A percentile compares a stretch with the other conserved stretches of the same genome.
Evolutionary conservation across 1,140 invertebrate genomes (phyloP).

Genomic region (Cryptotermes secundus): DNA sequence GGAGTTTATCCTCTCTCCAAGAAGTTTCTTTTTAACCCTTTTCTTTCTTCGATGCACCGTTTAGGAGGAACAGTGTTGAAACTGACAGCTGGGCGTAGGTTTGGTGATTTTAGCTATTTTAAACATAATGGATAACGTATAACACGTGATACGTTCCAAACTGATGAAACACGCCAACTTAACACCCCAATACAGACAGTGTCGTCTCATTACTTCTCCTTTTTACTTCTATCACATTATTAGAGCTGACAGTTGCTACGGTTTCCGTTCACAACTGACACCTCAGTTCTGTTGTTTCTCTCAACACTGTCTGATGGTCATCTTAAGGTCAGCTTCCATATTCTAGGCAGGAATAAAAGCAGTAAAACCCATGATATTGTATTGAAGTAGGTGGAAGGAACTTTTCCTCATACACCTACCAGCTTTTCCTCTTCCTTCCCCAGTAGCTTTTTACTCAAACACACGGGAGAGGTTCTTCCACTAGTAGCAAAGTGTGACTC

Average conservation of each 20-base stretch:
- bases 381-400: neutral
- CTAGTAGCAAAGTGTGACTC: neutral
- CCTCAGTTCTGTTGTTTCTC: neutral
- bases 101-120: no score
- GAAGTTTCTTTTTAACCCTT: no score
- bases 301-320: neutral
- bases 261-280: neutral
- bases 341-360: neutral
- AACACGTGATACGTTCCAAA: no score
- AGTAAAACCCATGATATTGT: neutral
- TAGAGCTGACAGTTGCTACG: neutral
- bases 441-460: neutral
- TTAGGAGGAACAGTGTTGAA: no score
- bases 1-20: no score
- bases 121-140: no score
- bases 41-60: no score
- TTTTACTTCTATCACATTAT: neutral
- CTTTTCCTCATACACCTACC: neutral
- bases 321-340: neutral
- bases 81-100: no score
- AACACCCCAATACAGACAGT: no score
- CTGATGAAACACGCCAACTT: no score
- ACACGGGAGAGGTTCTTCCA: neutral
- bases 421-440: neutral
- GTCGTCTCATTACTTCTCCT: neutral